Conservation (phyloP, 2,888 invertebrate species). For the Yponomeuta cagnagella region DNA sequence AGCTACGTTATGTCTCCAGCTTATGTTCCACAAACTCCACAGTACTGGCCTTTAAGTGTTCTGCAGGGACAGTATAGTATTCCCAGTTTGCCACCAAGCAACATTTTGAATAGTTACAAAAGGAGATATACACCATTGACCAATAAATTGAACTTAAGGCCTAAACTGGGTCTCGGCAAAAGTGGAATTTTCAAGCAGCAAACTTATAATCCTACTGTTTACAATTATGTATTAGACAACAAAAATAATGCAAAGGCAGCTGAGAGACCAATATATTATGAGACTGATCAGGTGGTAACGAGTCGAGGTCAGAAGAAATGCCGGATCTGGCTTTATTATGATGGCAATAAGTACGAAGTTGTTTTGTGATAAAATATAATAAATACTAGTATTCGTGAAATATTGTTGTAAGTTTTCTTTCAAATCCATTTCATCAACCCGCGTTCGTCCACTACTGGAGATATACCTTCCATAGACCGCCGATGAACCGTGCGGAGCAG, state of each 20-base stretch:
- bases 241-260: background rate
- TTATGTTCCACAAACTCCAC: slow-evolving; percentile 15
- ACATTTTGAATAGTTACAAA: slow-evolving; percentile 4
- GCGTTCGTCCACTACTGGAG: no score
- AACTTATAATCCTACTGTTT: slow-evolving; percentile 9
- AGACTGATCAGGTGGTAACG: slow-evolving; percentile 33
- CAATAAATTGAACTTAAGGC: background rate
- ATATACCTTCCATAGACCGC: no score
- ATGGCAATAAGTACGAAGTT: slow-evolving; percentile 56
- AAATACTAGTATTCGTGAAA: no score
- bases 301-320: slow-evolving; percentile 41
- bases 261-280: slow-evolving; percentile 30
- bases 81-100: slow-evolving; percentile 2
- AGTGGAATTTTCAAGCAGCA: background rate
- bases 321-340: slow-evolving; percentile 50
- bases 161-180: background rate
- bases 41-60: slow-evolving; percentile 16
- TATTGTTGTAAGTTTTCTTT: no score
- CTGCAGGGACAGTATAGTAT: background rate
- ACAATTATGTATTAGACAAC: slow-evolving; percentile 10
- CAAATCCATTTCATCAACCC: no score
- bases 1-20: slow-evolving; percentile 2
- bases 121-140: background rate
- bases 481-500: no score
- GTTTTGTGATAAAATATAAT: slow-evolving; percentile 22